phyloP scores from a whole-genome alignment of 2,797 vertebrate species.

The Diceros bicornis region DNA sequence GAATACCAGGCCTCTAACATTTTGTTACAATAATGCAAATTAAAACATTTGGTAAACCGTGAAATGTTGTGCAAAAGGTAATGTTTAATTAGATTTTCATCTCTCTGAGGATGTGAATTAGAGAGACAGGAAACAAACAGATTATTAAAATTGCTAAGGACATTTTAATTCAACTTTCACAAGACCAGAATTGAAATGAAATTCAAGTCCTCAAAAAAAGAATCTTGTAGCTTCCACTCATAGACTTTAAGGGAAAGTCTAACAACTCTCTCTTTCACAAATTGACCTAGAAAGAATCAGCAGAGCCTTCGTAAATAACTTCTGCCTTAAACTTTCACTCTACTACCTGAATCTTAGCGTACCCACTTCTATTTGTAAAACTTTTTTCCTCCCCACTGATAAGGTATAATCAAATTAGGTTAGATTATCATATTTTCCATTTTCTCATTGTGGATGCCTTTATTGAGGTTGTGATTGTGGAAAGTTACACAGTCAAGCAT shows the following conservation, averaged over 20 bases:
- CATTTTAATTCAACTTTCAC: neutral
- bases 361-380: neutral
- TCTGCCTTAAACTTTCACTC: neutral
- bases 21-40: neutral
- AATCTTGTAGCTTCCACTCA: neutral
- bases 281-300: neutral
- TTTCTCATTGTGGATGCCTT: neutral
- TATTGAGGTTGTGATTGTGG: neutral
- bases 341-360: neutral
- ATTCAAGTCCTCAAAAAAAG: neutral
- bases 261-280: neutral
- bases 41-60: neutral
- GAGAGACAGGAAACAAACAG: neutral
- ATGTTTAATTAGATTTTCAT: neutral
- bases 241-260: neutral
- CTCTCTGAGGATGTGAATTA: neutral
- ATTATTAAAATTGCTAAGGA: neutral
- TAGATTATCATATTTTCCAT: neutral
- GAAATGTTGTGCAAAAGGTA: neutral
- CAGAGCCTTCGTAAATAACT: neutral
- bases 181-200: slow-evolving; percentile 20
- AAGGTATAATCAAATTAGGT: neutral
- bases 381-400: neutral
- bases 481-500: neutral
- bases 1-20: neutral